A percentile compares a stretch with the other conserved stretches of the same genome.
phyloP scores from a whole-genome alignment of 2,888 invertebrate species.

The Dicycla oo region DNA sequence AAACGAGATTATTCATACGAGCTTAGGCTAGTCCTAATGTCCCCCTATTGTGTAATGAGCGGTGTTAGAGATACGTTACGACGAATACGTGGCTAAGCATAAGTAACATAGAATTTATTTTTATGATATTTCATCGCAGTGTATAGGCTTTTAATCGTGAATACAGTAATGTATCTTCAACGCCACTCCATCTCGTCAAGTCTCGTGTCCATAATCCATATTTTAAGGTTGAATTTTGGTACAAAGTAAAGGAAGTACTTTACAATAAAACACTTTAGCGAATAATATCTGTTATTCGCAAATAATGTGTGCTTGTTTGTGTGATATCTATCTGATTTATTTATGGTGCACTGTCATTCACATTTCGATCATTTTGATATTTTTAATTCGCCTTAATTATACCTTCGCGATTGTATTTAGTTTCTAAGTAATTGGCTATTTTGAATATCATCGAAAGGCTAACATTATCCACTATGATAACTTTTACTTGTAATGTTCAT shows the following conservation, averaged over 20 bases:
- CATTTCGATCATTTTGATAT: slow-evolving; percentile 32
- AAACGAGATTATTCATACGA: slow-evolving; percentile 66
- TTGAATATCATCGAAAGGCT: slow-evolving; percentile 11
- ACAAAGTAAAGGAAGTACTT: slow-evolving; percentile 80
- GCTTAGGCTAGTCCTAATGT: slow-evolving; percentile 76
- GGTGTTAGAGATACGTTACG: slow-evolving; percentile 70
- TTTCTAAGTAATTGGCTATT: slow-evolving; percentile 39
- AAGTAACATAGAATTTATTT: slow-evolving; percentile 81
- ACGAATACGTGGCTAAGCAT: slow-evolving; percentile 67
- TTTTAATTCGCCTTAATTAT: slow-evolving; percentile 34
- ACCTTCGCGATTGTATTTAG: slow-evolving; percentile 22
- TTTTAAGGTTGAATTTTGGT: slow-evolving; percentile 84
- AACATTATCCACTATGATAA: slow-evolving; percentile 12
- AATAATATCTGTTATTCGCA: slow-evolving; percentile 66
- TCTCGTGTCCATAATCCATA: slow-evolving; percentile 74
- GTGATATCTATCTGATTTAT: slow-evolving; percentile 70
- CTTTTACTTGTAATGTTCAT: slow-evolving; percentile 50
- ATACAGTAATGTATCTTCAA: slow-evolving; percentile 66
- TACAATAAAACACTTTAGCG: slow-evolving; percentile 65
- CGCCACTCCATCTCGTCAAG: slow-evolving; percentile 69
- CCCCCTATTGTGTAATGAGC: slow-evolving; percentile 73
- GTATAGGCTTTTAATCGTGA: slow-evolving; percentile 48
- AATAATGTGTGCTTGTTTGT: slow-evolving; percentile 76
- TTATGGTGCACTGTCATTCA: slow-evolving; percentile 65
- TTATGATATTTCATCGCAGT: slow-evolving; percentile 72